Percentiles rank a stretch among this genome's conserved stretches.
phyloP scores from a whole-genome alignment of 2,888 invertebrate species.

The Napeogenes inachia region DNA sequence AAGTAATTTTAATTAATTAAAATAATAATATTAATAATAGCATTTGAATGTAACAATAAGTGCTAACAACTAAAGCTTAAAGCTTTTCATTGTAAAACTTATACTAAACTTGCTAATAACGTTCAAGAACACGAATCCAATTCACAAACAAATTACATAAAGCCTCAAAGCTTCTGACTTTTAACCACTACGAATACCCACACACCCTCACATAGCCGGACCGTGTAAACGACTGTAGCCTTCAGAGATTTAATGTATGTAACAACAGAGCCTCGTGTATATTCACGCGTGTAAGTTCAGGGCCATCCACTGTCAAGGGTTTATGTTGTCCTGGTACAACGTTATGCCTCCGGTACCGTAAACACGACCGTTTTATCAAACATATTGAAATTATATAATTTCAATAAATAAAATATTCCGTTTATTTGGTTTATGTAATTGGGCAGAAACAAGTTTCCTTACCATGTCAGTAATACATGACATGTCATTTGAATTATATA shows the following conservation, averaged over 20 bases:
- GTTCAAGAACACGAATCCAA: slow-evolving; percentile 53
- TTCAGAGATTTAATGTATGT: slow-evolving; percentile 63
- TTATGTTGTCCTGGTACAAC: slow-evolving; percentile 57
- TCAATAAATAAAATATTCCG: not conserved
- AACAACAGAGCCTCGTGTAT: slow-evolving; percentile 35
- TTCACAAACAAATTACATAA: slow-evolving; percentile 68
- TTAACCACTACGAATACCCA: slow-evolving; percentile 41
- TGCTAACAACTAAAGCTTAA: no score
- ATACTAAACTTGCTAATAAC: slow-evolving; percentile 33
- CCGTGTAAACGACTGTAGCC: slow-evolving; percentile 58
- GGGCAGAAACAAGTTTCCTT: not conserved
- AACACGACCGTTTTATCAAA: slow-evolving; percentile 7
- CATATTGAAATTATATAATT: not conserved
- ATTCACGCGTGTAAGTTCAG: slow-evolving; percentile 55
- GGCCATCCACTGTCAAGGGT: slow-evolving; percentile 41
- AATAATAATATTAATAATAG: no score
- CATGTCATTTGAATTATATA: not conserved
- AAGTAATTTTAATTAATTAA: no score
- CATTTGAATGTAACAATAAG: no score
- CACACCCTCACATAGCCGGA: slow-evolving; percentile 39
- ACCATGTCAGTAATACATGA: not conserved
- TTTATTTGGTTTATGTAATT: slow-evolving; percentile 2
- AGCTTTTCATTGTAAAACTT: slow-evolving; percentile 9
- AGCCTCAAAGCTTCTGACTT: slow-evolving; percentile 62
- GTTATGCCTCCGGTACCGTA: slow-evolving; percentile 20